These are phyloP conservation scores for Chrysopilus asiliformis DNA, from an alignment of 2,888 invertebrate genomes.

Conservation along the genomic window DNA sequence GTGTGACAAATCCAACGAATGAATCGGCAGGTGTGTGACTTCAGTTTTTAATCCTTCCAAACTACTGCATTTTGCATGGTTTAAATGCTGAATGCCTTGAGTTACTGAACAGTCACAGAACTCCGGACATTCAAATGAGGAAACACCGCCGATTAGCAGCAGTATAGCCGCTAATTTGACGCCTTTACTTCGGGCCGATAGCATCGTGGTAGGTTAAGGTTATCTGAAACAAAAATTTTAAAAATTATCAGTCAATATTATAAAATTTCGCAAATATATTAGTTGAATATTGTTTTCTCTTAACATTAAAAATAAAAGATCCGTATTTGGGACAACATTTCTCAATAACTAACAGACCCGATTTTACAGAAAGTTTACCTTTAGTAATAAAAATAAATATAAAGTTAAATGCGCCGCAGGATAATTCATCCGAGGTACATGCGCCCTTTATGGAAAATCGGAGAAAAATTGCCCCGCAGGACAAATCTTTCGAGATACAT, in stretches of 20 bases:
- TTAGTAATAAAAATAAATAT: no score
- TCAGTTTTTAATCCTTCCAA: slow-evolving; percentile 22
- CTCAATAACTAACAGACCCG: no score
- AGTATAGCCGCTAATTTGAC: slow-evolving; percentile 5
- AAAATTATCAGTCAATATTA: background rate
- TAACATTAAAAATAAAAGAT: no score
- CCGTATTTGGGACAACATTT: no score
- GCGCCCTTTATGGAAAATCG: no score
- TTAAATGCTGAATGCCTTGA: slow-evolving; percentile 20
- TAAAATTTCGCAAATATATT: background rate
- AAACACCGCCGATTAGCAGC: slow-evolving; percentile 8
- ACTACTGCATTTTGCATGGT: slow-evolving; percentile 32
- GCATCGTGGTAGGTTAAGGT: slow-evolving; percentile 3
- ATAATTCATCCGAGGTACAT: no score
- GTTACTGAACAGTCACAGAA: slow-evolving; percentile 27
- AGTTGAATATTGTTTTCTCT: background rate
- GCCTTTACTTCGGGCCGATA: slow-evolving; percentile 3
- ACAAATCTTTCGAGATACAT: no score
- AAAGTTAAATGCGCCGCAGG: no score
- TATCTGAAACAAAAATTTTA: slow-evolving; percentile 4
- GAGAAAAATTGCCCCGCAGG: no score
- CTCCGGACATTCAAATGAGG: slow-evolving; percentile 23
- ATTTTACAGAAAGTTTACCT: no score
- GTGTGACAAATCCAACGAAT: slow-evolving; percentile 47
- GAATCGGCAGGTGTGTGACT: slow-evolving; percentile 25